These are phyloP conservation scores for Typhlomys cinereus DNA, from an alignment of 2,113 vertebrate species.

Conservation along the genomic window DNA sequence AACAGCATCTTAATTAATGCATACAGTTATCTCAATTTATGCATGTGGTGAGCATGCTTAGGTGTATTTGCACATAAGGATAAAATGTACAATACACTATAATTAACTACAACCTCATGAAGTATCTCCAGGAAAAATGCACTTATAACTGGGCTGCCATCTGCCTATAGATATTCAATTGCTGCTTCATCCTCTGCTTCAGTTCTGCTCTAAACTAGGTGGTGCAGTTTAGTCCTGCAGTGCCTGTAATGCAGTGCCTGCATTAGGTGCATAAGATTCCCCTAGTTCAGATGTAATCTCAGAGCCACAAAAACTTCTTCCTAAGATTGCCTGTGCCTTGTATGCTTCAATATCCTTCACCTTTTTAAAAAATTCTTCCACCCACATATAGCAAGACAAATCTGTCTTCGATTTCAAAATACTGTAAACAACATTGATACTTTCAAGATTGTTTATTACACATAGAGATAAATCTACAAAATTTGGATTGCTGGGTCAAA, in stretches of 20 bases:
- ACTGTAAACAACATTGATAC: neutral
- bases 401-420: neutral
- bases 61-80: neutral
- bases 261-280: too few relatives aligned
- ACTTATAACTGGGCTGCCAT: too few relatives aligned
- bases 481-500: neutral
- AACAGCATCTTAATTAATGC: neutral
- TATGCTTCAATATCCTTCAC: too few relatives aligned
- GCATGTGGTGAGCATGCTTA: neutral
- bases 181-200: too few relatives aligned
- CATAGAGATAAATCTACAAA: neutral
- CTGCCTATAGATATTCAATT: too few relatives aligned
- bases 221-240: neutral
- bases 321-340: neutral
- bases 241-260: neutral
- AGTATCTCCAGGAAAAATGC: neutral
- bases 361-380: neutral
- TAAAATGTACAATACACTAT: too few relatives aligned
- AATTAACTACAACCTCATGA: too few relatives aligned
- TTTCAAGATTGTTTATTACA: neutral
- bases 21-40: neutral
- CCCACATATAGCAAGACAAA: accelerated
- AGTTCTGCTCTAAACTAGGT: too few relatives aligned
- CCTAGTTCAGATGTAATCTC: neutral
- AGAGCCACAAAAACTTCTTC: neutral